Conservation (phyloP, 2,888 invertebrate species). For the Coremacera marginata region DNA sequence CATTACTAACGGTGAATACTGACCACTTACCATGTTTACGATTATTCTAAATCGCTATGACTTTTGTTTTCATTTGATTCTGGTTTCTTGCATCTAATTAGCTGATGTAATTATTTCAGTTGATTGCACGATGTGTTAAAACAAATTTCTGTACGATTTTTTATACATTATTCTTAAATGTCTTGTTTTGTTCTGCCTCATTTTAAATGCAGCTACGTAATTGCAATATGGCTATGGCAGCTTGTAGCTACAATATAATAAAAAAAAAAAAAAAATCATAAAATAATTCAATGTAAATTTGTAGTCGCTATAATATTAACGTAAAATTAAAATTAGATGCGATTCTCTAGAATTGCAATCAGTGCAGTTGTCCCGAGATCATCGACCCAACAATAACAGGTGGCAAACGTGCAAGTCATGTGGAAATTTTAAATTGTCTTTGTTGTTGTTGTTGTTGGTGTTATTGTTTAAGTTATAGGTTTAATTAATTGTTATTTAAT, state of each 20-base stretch:
- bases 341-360: not conserved
- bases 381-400: slow-evolving; percentile 30
- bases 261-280: not conserved
- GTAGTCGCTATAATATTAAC: not conserved
- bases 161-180: not conserved
- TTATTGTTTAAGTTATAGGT: not conserved
- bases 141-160: not conserved
- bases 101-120: slow-evolving; percentile 54
- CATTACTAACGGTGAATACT: too few species aligned
- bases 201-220: slow-evolving; percentile 8
- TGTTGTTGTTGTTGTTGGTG: not conserved
- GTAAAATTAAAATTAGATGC: not conserved
- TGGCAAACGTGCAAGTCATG: slow-evolving; percentile 2
- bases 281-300: slow-evolving; percentile 5
- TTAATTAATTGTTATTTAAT: too few species aligned
- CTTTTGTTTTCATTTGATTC: slow-evolving; percentile 34
- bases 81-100: slow-evolving; percentile 44
- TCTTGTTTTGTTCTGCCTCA: not conserved
- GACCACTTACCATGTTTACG: not conserved
- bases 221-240: too few species aligned
- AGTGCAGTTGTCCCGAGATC: slow-evolving; percentile 8
- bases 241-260: too few species aligned
- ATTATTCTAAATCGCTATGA: slow-evolving; percentile 12
- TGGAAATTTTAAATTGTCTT: not conserved
- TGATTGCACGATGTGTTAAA: slow-evolving; percentile 46